Percentiles rank a stretch among this genome's conserved stretches.
Evolutionary conservation across 1,140 invertebrate species (phyloP).

Genomic region (Panonychus citri): DNA sequence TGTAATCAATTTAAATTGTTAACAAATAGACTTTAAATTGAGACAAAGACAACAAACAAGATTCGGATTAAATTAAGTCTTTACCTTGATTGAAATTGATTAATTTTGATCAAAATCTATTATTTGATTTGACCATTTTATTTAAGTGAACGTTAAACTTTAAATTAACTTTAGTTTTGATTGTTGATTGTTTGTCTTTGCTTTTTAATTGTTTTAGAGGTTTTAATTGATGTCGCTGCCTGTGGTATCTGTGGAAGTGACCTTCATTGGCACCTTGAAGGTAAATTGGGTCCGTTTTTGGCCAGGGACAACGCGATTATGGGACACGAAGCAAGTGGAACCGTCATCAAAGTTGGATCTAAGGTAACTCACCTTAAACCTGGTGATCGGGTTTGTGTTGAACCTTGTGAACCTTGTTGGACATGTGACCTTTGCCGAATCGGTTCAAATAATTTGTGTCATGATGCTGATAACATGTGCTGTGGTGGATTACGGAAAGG

Average conservation of each 20-base stretch:
- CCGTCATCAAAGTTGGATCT: conserved; percentile 39
- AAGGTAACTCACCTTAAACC: conserved; percentile 46
- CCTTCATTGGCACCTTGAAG: conserved; percentile 64
- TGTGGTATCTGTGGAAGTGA: conserved; percentile 92
- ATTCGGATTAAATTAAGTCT: too few species aligned
- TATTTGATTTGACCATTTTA: too few species aligned
- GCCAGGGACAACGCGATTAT: conserved; percentile 62
- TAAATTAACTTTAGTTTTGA: too few species aligned
- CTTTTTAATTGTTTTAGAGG: not conserved
- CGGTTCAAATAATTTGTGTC: conserved; percentile 71
- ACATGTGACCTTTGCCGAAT: conserved; percentile 57
- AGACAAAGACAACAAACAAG: too few species aligned
- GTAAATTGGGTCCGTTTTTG: conserved; percentile 56
- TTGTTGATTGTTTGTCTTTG: too few species aligned
- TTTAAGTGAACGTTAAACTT: too few species aligned
- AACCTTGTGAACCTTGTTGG: conserved; percentile 70
- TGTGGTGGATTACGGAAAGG: conserved; percentile 30
- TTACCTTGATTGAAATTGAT: too few species aligned
- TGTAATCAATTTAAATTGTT: too few species aligned
- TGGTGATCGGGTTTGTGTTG: conserved; percentile 75
- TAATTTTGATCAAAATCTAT: too few species aligned
- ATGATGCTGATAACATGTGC: conserved; percentile 48
- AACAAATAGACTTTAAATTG: too few species aligned
- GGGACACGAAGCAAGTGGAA: conserved; percentile 63
- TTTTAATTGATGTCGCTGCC: conserved; percentile 38